A percentile compares a stretch with the other conserved stretches of the same genome.
Conservation (phyloP, 2,888 invertebrate genomes). For the Melitaea athalia region DNA sequence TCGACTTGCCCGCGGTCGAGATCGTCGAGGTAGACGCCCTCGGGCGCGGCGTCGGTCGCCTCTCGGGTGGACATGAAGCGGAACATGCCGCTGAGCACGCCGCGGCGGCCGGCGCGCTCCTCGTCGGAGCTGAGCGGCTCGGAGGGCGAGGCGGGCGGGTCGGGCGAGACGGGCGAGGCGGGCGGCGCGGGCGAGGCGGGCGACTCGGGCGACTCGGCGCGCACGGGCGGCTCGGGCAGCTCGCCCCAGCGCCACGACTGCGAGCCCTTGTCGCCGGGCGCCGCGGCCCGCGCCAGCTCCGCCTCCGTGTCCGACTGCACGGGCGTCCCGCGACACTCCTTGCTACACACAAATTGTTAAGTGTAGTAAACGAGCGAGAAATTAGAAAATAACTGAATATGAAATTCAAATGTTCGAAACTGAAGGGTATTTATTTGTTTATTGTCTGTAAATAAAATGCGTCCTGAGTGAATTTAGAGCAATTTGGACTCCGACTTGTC, state of each 20-base stretch:
- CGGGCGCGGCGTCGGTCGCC: slow-evolving; percentile 78
- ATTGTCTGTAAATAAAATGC: too few species aligned
- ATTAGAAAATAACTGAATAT: too few species aligned
- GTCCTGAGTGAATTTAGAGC: too few species aligned
- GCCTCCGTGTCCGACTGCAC: slow-evolving; percentile 97
- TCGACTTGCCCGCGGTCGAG: slow-evolving; percentile 94
- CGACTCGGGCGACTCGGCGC: slow-evolving; percentile 75
- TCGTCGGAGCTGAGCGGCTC: slow-evolving; percentile 79
- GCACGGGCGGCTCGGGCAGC: slow-evolving; percentile 84
- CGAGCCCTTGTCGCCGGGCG: slow-evolving; percentile 73
- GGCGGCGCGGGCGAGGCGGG: slow-evolving; percentile 54
- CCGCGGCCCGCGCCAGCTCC: slow-evolving; percentile 83
- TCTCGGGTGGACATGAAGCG: slow-evolving; percentile 88
- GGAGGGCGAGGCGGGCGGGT: slow-evolving; percentile 61
- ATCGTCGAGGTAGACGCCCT: slow-evolving; percentile 96
- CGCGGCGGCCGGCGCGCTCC: slow-evolving; percentile 75
- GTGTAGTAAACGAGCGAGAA: not conserved
- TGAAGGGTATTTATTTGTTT: too few species aligned
- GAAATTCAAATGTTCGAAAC: too few species aligned
- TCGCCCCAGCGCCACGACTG: slow-evolving; percentile 97
- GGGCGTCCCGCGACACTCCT: slow-evolving; percentile 89
- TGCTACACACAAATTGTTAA: slow-evolving; percentile 41
- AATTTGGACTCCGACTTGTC: too few species aligned
- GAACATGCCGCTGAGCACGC: slow-evolving; percentile 95
- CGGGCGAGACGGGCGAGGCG: slow-evolving; percentile 55